Base-by-base conservation (phyloP, 2,113 vertebrate species). In the Elephantulus edwardii region DNA sequence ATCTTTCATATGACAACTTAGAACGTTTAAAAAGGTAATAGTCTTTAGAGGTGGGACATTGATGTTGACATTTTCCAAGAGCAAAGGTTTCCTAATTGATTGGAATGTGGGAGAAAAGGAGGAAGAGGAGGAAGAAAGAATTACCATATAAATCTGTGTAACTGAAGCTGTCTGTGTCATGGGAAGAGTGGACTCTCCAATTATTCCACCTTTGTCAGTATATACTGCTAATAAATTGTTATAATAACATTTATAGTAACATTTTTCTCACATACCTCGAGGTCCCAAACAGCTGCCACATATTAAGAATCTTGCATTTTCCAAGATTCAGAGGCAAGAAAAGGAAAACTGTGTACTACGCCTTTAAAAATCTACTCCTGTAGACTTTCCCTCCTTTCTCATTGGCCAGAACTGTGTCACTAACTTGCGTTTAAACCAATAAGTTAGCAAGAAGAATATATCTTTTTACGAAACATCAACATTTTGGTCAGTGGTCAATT, bases 241-340 rank as follows among this genome's bases (percentile, higher is more conserved):
- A 60, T 83, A 58, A 74, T 75, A 52, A 54, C 64, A 92, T 75
- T 86, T 83, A 88, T 83, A 58, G 68, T 75, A 52, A 54, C 64
- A 92, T 75, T 86, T 83, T 85, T 52, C 64, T 19, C 12, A 17
- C 16, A 11, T 56, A 46, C 20, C 8, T 54, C 3, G 26, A 68
- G 10, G 20, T 83, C 38, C n/a, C 60, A 86, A 68, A 75, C 19
- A 84, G 42, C 66, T 76, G n/a, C 26, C 10, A 35, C 52, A 64
- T 60, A 60, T 33, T 33, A 80, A 68, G 22, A 46, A 64, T 40
- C 80, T 86, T 86, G 16, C 8, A 56, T 8, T 81, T 92, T 40
- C 10, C 64, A 79, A 28, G 8, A 66, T 35, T 44, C 42, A 84
- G 42, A 75, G 42, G 28, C 26, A 79, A 60, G 48, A 78, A 84